Evolutionary conservation across 1,140 invertebrate species (phyloP).

Genomic region (Drosophila fuyamai): DNA sequence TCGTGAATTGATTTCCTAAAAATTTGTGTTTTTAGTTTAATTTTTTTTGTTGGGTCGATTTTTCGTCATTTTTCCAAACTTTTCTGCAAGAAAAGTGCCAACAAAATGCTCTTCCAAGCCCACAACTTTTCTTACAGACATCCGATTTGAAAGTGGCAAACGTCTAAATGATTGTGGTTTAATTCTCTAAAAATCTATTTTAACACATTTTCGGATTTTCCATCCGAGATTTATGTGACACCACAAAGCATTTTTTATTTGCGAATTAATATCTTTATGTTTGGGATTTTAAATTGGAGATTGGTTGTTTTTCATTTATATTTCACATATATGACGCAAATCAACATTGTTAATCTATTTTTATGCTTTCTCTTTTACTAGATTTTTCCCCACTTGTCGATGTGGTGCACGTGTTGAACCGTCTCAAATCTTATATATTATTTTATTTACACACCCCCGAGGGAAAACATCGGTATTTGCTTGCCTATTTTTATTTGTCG

Average conservation of each 20-base stretch:
- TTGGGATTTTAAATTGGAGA: background rate
- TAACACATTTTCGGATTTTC: background rate
- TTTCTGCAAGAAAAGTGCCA: too few relatives aligned
- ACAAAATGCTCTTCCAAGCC: too few relatives aligned
- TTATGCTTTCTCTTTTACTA: constrained; percentile 4
- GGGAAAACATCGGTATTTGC: background rate
- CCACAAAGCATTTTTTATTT: background rate
- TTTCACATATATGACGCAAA: constrained; percentile 16
- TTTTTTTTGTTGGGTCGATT: too few relatives aligned
- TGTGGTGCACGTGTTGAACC: constrained; percentile 12
- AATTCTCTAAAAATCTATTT: too few relatives aligned
- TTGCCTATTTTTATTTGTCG: constrained; percentile 27
- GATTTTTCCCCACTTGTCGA: background rate
- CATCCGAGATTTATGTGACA: constrained; percentile 14
- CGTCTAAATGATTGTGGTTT: too few relatives aligned
- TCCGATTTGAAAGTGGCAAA: too few relatives aligned
- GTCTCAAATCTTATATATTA: background rate
- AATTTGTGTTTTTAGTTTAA: too few relatives aligned
- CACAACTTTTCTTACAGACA: too few relatives aligned
- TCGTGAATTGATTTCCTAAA: too few relatives aligned
- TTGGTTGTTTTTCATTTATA: background rate
- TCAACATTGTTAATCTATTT: constrained; percentile 13
- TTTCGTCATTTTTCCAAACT: too few relatives aligned
- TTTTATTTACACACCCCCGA: background rate
- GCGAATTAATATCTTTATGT: constrained; percentile 16